Conservation (phyloP, 1,140 invertebrate genomes). For the Lamellibrachia luymesi region DNA sequence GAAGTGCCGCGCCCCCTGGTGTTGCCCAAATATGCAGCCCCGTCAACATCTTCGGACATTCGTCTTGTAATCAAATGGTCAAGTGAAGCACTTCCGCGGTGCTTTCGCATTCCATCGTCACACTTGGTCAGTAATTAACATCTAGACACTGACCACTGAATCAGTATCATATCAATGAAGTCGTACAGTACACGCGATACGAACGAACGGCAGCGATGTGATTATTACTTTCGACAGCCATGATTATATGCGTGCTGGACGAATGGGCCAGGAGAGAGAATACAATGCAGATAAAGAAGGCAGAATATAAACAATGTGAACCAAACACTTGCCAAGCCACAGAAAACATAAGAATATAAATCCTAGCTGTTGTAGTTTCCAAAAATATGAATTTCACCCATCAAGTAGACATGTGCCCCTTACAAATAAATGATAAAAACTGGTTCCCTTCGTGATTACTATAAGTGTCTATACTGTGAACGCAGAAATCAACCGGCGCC, state of each 20-base stretch:
- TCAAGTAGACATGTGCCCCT: too few species aligned
- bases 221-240: not conserved
- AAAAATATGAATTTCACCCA: too few species aligned
- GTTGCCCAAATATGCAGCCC: not conserved
- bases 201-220: not conserved
- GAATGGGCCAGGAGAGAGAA: not conserved
- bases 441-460: not conserved
- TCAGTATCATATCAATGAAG: not conserved
- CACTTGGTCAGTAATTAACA: not conserved
- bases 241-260: not conserved
- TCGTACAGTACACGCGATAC: not conserved
- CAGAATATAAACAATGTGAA: not conserved
- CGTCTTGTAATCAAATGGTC: not conserved
- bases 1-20: not conserved
- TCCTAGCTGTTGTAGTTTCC: too few species aligned
- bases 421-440: not conserved
- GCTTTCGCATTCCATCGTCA: not conserved
- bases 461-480: not conserved
- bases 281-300: not conserved
- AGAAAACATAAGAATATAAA: not conserved
- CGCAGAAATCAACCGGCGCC: too few species aligned
- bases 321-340: not conserved
- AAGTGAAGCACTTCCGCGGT: not conserved
- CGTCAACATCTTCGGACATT: not conserved
- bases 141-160: not conserved